Evolutionary conservation across 2,797 vertebrate genomes (phyloP).

Genomic region (Tolypeutes matacus): DNA sequence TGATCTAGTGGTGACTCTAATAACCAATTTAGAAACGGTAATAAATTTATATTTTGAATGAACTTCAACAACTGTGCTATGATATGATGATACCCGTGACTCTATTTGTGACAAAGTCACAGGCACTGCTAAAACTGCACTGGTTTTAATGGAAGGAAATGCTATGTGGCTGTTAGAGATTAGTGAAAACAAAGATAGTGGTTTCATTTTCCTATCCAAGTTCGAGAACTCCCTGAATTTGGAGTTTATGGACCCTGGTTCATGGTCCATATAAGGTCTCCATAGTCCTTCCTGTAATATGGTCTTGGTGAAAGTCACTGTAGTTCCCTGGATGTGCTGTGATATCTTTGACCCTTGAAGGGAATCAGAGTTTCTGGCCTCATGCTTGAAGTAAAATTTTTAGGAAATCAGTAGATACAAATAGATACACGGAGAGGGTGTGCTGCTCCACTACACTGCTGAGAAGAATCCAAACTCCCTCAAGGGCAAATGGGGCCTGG

Average conservation of each 20-base stretch:
- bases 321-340: not conserved
- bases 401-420: not conserved
- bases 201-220: not conserved
- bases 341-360: not conserved
- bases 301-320: not conserved
- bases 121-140: not conserved
- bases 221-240: not conserved
- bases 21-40: constrained; percentile 7
- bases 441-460: not conserved
- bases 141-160: constrained; percentile 14
- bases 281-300: not conserved
- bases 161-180: not conserved
- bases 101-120: not conserved
- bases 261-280: not conserved
- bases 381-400: not conserved
- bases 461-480: not conserved
- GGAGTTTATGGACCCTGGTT: not conserved
- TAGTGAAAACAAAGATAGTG: not conserved
- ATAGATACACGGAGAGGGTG: not conserved
- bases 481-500: not conserved
- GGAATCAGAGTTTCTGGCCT: not conserved
- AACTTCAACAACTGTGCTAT: not conserved
- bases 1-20: not conserved
- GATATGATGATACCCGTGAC: not conserved
- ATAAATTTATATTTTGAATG: constrained; percentile 53